Evolutionary conservation across 1,140 invertebrate species (phyloP).

Genomic region (Spodoptera litura): DNA sequence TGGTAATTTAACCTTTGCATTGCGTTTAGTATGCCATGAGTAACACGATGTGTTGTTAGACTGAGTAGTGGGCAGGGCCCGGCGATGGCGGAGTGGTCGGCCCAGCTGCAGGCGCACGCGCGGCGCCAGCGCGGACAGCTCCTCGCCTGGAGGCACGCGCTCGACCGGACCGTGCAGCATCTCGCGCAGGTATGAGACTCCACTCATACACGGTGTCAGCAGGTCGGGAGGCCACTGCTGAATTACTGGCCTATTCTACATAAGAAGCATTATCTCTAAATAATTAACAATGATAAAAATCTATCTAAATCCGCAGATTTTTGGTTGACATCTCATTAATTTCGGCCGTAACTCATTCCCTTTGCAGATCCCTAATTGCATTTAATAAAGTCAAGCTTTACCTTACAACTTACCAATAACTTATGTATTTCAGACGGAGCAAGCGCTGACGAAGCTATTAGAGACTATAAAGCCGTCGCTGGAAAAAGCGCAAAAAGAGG

Average conservation of each 20-base stretch:
- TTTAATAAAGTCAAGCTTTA: no score
- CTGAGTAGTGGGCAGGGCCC: conserved; percentile 84
- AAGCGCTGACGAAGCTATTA: conserved; percentile 88
- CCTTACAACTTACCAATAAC: not conserved
- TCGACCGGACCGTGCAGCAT: conserved; percentile 88
- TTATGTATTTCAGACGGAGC: conserved; percentile 87
- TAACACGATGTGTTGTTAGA: conserved; percentile 45
- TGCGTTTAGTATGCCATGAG: not conserved
- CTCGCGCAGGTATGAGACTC: conserved; percentile 85
- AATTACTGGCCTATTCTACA: no score
- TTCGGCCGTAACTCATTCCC: not conserved
- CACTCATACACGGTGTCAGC: no score
- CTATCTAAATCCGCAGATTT: no score
- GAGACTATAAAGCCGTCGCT: conserved; percentile 88
- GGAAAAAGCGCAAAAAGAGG: conserved; percentile 64
- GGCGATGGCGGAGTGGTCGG: conserved; percentile 92
- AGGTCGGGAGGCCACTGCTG: no score
- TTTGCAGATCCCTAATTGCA: no score
- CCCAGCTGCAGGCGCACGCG: conserved; percentile 91
- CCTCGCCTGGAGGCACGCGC: conserved; percentile 91
- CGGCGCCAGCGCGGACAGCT: conserved; percentile 91
- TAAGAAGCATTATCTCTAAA: no score
- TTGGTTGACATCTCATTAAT: not conserved
- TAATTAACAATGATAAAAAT: no score
- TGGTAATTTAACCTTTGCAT: not conserved